Evolutionary conservation across 2,797 vertebrate genomes (phyloP), one percentile per base, ranked within the genome.

Genomic region (Poeciliopsis paucimaculata): DNA sequence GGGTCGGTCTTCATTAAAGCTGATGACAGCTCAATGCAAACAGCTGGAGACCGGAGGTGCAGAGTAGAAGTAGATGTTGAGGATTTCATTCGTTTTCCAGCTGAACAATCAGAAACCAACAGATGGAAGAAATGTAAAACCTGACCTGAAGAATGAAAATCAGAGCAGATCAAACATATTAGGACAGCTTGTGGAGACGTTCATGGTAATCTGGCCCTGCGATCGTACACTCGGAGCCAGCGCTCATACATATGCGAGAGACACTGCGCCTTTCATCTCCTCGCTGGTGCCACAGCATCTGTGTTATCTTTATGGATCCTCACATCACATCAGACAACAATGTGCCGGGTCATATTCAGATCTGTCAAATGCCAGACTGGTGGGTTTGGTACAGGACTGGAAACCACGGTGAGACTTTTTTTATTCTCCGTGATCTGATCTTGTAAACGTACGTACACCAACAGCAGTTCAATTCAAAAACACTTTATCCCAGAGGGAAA

Each of bases 281-380:
- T 78, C 62, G 0, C 23, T 26, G 81, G 73, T 84, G 84, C 87
- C 85, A 83, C 83, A 34, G 80, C 83, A 88, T 89, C 82, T 70
- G 82, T 70, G 80, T 84, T 82, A 93, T 90, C 91, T 86, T 66
- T 77, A 66, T 81, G 79, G 86, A 81, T 81, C 75, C 73, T 75
- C 81, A 73, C 75, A 90, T 90, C 87, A 72, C 84, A 84, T 45
- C 83, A 88, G 84, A 90, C 89, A 90, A 88, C 90, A 88, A 86
- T 83, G 88, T 77, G 86, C 82, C 49, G 75, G 89, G 80, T 88
- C 89, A 90, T 85, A 82, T 87, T 86, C 64, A 76, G 78, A 78
- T 43, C 26, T 73, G 82, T 87, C 86, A 81, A 84, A 90, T 79
- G 76, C 77, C 87, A 89, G 84, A 72, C 82, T 76, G 82, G 45